A percentile compares a stretch with the other conserved stretches of the same genome.
Conservation (phyloP, 2,888 invertebrate species). For the Amphipyra tragopoginis region DNA sequence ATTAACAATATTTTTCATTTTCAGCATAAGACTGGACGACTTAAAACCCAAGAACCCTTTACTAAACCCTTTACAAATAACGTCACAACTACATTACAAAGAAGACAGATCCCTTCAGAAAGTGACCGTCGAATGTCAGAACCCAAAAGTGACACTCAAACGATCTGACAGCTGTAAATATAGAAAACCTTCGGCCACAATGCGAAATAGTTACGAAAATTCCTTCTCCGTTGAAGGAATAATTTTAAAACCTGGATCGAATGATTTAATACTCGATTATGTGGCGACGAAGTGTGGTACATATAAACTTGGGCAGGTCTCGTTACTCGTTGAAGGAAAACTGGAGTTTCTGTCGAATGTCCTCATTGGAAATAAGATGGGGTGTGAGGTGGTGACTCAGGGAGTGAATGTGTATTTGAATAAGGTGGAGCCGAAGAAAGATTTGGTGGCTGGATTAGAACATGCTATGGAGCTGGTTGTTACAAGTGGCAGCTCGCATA, state of each 20-base stretch:
- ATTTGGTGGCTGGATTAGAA: slow-evolving; percentile 94
- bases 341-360: slow-evolving; percentile 93
- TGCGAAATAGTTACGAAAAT: slow-evolving; percentile 91
- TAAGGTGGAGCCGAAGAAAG: slow-evolving; percentile 90
- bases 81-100: slow-evolving; percentile 93
- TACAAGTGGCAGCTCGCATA: slow-evolving; percentile 94
- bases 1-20: slow-evolving; percentile 52
- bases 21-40: slow-evolving; percentile 90
- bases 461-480: slow-evolving; percentile 94
- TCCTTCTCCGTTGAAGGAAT: slow-evolving; percentile 88
- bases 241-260: slow-evolving; percentile 91
- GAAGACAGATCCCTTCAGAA: slow-evolving; percentile 95
- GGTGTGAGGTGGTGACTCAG: slow-evolving; percentile 89
- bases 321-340: slow-evolving; percentile 91
- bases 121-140: slow-evolving; percentile 93
- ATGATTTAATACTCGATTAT: slow-evolving; percentile 91
- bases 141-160: slow-evolving; percentile 91
- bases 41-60: slow-evolving; percentile 91
- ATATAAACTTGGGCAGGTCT: slow-evolving; percentile 93
- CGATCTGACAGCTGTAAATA: slow-evolving; percentile 93
- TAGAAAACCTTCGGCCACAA: slow-evolving; percentile 91
- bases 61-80: slow-evolving; percentile 91
- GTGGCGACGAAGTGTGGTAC: slow-evolving; percentile 91
- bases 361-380: slow-evolving; percentile 88
- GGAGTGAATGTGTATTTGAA: slow-evolving; percentile 85